A percentile compares a stretch with the other conserved stretches of the same genome.
These are phyloP conservation scores for Bradypodion ventrale DNA, from an alignment of 2,797 vertebrate species.

Conservation along the genomic window DNA sequence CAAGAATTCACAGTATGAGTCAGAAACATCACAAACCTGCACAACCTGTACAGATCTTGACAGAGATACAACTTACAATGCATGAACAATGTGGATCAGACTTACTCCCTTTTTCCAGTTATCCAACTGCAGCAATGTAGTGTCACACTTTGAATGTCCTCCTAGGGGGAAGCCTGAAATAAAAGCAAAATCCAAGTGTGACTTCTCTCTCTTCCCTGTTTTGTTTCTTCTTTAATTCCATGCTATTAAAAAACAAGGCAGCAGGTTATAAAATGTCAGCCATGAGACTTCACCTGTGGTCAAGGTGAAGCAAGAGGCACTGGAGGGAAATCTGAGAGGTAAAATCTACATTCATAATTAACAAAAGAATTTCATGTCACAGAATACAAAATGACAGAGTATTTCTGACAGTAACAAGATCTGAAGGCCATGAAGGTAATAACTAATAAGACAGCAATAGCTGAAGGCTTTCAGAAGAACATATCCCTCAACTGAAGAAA, in stretches of 20 bases:
- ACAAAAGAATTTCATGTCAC: conserved; percentile 25
- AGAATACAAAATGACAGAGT: conserved; percentile 26
- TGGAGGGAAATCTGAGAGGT: conserved; percentile 13
- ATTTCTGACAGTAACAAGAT: conserved; percentile 25
- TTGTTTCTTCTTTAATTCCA: not conserved
- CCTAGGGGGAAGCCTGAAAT: not conserved
- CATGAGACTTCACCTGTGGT: not conserved
- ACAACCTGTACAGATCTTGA: not conserved
- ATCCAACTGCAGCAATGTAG: not conserved
- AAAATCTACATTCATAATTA: conserved; percentile 34
- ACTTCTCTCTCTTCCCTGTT: not conserved
- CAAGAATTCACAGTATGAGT: not conserved
- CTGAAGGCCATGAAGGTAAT: conserved; percentile 15
- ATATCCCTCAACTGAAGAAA: not conserved
- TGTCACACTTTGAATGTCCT: not conserved
- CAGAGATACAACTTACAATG: not conserved
- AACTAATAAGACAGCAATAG: conserved; percentile 22
- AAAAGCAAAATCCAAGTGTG: not conserved
- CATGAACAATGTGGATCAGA: not conserved
- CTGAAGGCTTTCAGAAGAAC: not conserved
- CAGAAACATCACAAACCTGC: not conserved
- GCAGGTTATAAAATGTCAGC: not conserved
- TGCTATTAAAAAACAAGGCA: not conserved
- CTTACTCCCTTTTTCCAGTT: not conserved
- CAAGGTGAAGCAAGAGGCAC: conserved; percentile 16